A percentile compares a stretch with the other conserved stretches of the same genome.
phyloP scores from a whole-genome alignment of 2,797 vertebrate species.

The Typhlichthys subterraneus region DNA sequence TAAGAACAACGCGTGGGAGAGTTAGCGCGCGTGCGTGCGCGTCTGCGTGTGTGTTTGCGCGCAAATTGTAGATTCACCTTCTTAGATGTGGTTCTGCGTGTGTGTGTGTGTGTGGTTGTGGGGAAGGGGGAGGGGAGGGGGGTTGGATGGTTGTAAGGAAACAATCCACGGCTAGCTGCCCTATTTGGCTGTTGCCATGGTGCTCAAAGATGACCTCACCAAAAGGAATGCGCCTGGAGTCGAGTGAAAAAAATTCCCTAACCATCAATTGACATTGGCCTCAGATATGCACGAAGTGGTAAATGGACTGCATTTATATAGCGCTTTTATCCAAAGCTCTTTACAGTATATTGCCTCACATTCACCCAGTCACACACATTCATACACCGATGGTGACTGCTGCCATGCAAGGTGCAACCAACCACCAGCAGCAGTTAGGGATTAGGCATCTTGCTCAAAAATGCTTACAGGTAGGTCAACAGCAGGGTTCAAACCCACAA shows the following conservation, averaged over 20 bases:
- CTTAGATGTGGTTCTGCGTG: not conserved
- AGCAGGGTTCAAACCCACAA: too few relatives aligned
- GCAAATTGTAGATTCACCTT: constrained; percentile 22
- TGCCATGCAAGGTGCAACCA: too few relatives aligned
- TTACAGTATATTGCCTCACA: too few relatives aligned
- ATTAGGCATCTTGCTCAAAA: too few relatives aligned
- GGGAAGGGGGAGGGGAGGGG: not conserved
- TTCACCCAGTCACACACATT: too few relatives aligned
- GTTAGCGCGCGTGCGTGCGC: constrained; percentile 10
- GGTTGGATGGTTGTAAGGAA: constrained; percentile 5
- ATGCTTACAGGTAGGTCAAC: too few relatives aligned
- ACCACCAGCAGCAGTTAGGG: too few relatives aligned
- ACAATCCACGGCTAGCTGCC: not conserved
- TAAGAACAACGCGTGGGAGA: constrained; percentile 12
- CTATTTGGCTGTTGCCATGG: not conserved
- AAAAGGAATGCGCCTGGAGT: constrained; percentile 23
- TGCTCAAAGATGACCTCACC: constrained; percentile 50
- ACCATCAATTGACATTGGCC: constrained; percentile 5
- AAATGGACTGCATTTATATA: too few relatives aligned
- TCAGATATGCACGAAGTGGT: constrained; percentile 13
- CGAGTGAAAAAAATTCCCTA: constrained; percentile 25
- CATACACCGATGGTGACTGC: too few relatives aligned
- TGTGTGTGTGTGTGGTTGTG: constrained; percentile 7
- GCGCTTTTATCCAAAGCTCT: too few relatives aligned
- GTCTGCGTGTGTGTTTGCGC: not conserved